These are phyloP conservation scores for Albula glossodonta DNA, from an alignment of 2,113 vertebrate genomes.

Conservation along the genomic window DNA sequence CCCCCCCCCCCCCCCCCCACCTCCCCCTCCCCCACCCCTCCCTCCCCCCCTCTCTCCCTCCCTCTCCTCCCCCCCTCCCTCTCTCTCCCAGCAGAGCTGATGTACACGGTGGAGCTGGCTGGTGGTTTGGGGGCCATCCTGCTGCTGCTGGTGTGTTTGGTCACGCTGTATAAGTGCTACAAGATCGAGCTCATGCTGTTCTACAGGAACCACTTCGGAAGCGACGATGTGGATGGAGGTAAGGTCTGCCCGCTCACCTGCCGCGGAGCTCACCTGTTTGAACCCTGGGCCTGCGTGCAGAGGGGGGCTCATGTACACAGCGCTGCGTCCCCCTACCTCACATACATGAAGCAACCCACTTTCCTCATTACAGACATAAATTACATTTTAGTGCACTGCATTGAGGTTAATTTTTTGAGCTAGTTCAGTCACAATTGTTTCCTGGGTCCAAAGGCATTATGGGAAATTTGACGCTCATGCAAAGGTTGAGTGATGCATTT, in stretches of 20 bases:
- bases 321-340: slow-evolving; percentile 44
- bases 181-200: slow-evolving; percentile 98
- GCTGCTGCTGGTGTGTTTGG: slow-evolving; percentile 89
- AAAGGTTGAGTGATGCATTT: too few relatives aligned
- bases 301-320: slow-evolving; percentile 91
- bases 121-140: slow-evolving; percentile 96
- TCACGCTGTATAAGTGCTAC: slow-evolving; percentile 97
- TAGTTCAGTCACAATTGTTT: too few relatives aligned
- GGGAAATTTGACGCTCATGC: too few relatives aligned
- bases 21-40: neutral
- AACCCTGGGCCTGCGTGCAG: too few relatives aligned
- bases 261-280: too few relatives aligned
- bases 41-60: neutral
- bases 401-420: too few relatives aligned
- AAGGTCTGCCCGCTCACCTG: slow-evolving; percentile 48
- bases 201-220: slow-evolving; percentile 96
- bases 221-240: slow-evolving; percentile 94
- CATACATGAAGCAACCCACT: too few relatives aligned
- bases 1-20: neutral
- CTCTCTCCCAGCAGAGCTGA: slow-evolving; percentile 81
- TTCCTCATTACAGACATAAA: too few relatives aligned
- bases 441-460: too few relatives aligned
- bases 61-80: slow-evolving; percentile 47
- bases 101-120: slow-evolving; percentile 97
- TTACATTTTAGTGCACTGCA: too few relatives aligned